phyloP scores from a whole-genome alignment of 2,113 vertebrate species.

The Hepsetus odoe region DNA sequence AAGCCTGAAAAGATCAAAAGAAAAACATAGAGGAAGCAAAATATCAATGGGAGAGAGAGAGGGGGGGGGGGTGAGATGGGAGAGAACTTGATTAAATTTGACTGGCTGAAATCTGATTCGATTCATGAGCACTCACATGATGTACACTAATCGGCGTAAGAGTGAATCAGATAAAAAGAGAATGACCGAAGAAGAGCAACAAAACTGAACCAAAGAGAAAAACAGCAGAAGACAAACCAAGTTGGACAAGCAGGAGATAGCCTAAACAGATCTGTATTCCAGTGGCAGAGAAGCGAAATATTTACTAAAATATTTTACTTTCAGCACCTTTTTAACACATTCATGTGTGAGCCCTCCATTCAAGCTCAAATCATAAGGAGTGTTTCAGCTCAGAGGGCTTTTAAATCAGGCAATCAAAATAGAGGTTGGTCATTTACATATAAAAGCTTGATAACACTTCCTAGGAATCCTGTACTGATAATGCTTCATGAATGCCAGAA shows the following conservation, averaged over 20 bases:
- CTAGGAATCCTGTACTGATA: too few relatives aligned
- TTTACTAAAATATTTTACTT: too few relatives aligned
- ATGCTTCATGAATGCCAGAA: too few relatives aligned
- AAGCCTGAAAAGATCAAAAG: conserved; percentile 23
- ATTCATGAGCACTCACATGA: conserved; percentile 55
- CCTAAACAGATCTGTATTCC: background rate
- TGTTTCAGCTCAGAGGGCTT: too few relatives aligned
- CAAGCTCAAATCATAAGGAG: too few relatives aligned
- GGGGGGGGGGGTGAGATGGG: conserved; percentile 18
- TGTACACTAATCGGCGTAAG: conserved; percentile 39
- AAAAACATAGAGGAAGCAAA: conserved; percentile 15
- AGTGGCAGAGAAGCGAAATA: too few relatives aligned
- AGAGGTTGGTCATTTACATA: too few relatives aligned
- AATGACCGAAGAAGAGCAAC: conserved; percentile 15
- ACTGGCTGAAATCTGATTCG: conserved; percentile 50
- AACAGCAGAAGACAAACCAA: conserved; percentile 9
- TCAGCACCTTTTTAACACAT: too few relatives aligned
- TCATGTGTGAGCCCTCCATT: too few relatives aligned
- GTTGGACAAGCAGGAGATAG: background rate
- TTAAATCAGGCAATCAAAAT: too few relatives aligned
- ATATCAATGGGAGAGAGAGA: conserved; percentile 30
- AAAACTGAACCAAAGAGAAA: background rate
- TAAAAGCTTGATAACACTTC: too few relatives aligned
- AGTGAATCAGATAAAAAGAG: conserved; percentile 3
- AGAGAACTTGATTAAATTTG: conserved; percentile 39